Evolutionary conservation across 2,888 invertebrate genomes (phyloP).

Genomic region (Hypomecis atomaria): DNA sequence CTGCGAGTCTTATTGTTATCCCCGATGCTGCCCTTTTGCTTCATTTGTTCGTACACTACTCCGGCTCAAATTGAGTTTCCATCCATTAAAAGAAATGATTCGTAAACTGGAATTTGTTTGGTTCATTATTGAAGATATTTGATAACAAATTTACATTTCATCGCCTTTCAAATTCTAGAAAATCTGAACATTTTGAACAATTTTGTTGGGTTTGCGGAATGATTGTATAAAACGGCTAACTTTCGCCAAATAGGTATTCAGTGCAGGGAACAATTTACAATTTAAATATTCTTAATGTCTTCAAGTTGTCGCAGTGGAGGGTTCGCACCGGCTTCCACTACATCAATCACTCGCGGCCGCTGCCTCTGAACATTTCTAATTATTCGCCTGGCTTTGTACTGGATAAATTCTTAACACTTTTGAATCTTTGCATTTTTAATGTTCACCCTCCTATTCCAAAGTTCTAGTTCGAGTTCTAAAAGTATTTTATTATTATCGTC

Average conservation of each 20-base stretch:
- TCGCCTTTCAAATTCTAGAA: constrained; percentile 17
- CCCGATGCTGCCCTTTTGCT: constrained; percentile 66
- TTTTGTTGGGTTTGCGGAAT: constrained; percentile 46
- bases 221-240: constrained; percentile 67
- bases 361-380: constrained; percentile 83
- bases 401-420: constrained; percentile 59
- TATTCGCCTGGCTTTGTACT: constrained; percentile 74
- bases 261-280: constrained; percentile 83
- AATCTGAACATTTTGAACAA: constrained; percentile 34
- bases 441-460: constrained; percentile 3
- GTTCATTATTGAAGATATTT: neutral
- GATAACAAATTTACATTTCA: neutral
- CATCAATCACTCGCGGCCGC: constrained; percentile 83
- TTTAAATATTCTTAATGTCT: constrained; percentile 85
- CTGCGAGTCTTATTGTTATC: constrained; percentile 76
- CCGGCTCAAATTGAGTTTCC: constrained; percentile 40
- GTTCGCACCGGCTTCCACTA: constrained; percentile 75
- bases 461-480: neutral
- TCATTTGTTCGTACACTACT: constrained; percentile 55
- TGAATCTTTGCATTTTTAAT: constrained; percentile 30
- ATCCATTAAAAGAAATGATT: constrained; percentile 34
- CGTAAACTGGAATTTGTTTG: constrained; percentile 20
- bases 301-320: constrained; percentile 73
- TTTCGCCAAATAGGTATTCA: constrained; percentile 81
- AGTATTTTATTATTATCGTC: constrained; percentile 13